A percentile compares a stretch with the other conserved stretches of the same genome.
Conservation (phyloP, 2,797 vertebrate species). For the Xerus rutilus region DNA sequence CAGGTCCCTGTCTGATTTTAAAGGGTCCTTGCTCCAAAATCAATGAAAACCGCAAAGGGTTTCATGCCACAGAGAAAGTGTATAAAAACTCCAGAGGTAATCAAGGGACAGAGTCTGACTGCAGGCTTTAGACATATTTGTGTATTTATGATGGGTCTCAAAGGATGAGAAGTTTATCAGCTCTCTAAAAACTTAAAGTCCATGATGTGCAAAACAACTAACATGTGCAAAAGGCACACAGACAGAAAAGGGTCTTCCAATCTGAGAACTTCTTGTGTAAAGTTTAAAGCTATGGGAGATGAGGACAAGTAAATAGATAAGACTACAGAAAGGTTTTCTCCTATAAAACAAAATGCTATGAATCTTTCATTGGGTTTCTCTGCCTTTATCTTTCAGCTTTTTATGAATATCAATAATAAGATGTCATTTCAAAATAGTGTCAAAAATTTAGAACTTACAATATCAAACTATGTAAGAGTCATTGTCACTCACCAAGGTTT, state of each 20-base stretch:
- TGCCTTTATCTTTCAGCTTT: neutral
- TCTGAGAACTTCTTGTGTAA: neutral
- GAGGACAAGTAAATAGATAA: neutral
- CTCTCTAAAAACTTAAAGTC: neutral
- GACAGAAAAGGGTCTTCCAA: neutral
- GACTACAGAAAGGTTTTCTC: neutral
- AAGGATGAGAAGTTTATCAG: neutral
- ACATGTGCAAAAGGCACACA: neutral
- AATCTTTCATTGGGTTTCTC: neutral
- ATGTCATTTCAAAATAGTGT: constrained; percentile 6
- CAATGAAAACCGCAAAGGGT: neutral
- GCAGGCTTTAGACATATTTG: neutral
- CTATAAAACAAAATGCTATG: neutral
- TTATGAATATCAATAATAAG: neutral
- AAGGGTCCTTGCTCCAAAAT: neutral
- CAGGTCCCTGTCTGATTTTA: neutral
- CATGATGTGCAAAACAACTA: neutral
- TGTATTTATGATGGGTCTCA: neutral
- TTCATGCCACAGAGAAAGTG: neutral
- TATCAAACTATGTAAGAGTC: neutral
- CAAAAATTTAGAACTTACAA: constrained; percentile 40
- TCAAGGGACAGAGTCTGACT: neutral
- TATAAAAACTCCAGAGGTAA: neutral
- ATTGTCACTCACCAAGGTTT: neutral
- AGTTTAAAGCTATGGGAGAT: neutral